Percentiles rank a stretch among this genome's conserved stretches.
phyloP scores from a whole-genome alignment of 64 coral and sea anemone genomes.

The Dendronephthya gigantea region DNA sequence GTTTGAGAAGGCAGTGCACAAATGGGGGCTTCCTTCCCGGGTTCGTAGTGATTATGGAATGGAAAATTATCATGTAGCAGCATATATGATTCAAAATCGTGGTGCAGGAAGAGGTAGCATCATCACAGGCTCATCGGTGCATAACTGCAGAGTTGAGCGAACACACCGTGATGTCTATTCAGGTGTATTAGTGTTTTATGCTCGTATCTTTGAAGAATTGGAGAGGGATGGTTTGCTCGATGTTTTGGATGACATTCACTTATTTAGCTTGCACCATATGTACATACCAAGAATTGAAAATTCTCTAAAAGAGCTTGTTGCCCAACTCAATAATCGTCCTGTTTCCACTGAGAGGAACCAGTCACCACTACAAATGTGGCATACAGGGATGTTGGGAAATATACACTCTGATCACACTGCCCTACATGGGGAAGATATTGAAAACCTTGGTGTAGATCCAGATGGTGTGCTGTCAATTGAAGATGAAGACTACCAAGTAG shows the following conservation, averaged over 20 bases:
- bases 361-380: constrained; percentile 59
- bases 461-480: constrained; percentile 39
- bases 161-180: constrained; percentile 32
- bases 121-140: constrained; percentile 42
- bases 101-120: constrained; percentile 50
- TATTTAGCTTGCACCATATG: constrained; percentile 54
- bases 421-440: neutral
- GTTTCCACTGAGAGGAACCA: constrained; percentile 58
- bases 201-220: constrained; percentile 59
- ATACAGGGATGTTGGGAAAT: constrained; percentile 65
- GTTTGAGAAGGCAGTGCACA: constrained; percentile 49
- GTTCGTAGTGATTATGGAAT: constrained; percentile 56
- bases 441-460: constrained; percentile 39
- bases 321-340: constrained; percentile 55
- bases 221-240: constrained; percentile 43
- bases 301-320: constrained; percentile 56
- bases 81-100: constrained; percentile 49
- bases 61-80: constrained; percentile 46
- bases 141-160: constrained; percentile 40
- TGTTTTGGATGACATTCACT: constrained; percentile 50
- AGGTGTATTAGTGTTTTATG: constrained; percentile 49
- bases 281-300: constrained; percentile 64
- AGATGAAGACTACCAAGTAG: constrained; percentile 51
- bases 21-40: constrained; percentile 48
- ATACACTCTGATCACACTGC: constrained; percentile 46